Evolutionary conservation across 2,888 invertebrate genomes (phyloP).

Genomic region (Volucella inanis): DNA sequence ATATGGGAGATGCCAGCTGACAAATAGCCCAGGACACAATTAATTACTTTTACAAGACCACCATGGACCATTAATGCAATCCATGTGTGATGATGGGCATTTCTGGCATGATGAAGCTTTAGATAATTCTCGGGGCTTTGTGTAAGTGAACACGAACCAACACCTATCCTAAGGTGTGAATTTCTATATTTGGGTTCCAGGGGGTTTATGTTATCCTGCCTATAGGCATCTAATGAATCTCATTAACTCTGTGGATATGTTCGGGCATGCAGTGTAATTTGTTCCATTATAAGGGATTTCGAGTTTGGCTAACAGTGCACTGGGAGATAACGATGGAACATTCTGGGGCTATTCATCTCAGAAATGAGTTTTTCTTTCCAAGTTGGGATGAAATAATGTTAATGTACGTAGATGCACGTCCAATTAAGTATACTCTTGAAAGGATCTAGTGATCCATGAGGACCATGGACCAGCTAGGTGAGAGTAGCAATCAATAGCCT

Average conservation of each 20-base stretch:
- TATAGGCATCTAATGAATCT: conserved; percentile 36
- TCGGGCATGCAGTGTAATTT: conserved; percentile 12
- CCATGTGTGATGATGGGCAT: neutral
- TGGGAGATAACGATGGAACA: neutral
- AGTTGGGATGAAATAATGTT: neutral
- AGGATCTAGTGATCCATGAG: neutral
- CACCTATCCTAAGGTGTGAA: conserved; percentile 32
- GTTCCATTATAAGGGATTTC: conserved; percentile 48
- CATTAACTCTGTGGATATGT: conserved; percentile 46
- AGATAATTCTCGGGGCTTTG: neutral
- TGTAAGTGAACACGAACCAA: neutral
- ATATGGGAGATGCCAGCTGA: conserved; percentile 11
- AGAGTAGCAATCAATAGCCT: neutral
- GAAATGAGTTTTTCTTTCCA: too few relatives aligned
- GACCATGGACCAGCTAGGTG: neutral
- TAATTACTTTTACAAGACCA: conserved; percentile 45
- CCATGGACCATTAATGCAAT: conserved; percentile 7
- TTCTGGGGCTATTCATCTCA: too few relatives aligned
- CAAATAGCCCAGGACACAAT: conserved; percentile 43
- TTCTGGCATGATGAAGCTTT: neutral
- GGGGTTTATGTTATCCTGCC: neutral
- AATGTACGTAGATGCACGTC: neutral
- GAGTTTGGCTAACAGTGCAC: conserved; percentile 9
- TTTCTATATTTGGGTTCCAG: conserved; percentile 4
- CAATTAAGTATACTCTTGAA: conserved; percentile 5